Conservation (phyloP, 2,888 invertebrate species). For the Ferrisia virgata region DNA sequence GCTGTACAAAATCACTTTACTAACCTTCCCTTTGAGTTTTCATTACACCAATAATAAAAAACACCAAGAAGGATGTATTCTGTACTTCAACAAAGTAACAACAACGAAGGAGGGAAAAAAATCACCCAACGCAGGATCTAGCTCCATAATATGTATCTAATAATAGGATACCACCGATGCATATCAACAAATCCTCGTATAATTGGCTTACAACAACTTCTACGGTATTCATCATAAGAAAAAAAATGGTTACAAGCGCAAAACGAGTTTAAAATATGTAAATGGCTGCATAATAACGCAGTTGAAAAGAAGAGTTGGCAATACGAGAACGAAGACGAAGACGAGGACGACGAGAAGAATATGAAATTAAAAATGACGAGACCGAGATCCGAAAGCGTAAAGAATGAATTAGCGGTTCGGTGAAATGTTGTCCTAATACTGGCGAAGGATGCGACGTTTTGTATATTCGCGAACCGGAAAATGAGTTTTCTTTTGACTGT, state of each 20-base stretch:
- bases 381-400: slow-evolving; percentile 26
- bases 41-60: too few species aligned
- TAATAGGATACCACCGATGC: too few species aligned
- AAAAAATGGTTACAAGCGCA: background rate
- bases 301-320: background rate
- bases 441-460: background rate
- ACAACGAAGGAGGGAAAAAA: too few species aligned
- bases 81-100: too few species aligned
- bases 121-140: too few species aligned
- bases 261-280: background rate
- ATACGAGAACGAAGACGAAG: too few species aligned
- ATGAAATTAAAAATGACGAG: slow-evolving; percentile 39
- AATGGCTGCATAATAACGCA: background rate
- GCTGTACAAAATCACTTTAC: too few species aligned
- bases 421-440: background rate
- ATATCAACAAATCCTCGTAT: too few species aligned
- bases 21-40: too few species aligned
- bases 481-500: slow-evolving; percentile 38
- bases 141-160: too few species aligned
- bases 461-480: slow-evolving; percentile 37
- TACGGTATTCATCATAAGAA: too few species aligned
- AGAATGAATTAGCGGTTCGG: slow-evolving; percentile 22
- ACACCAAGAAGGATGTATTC: too few species aligned
- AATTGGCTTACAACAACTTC: background rate
- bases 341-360: slow-evolving; percentile 22